Conservation (phyloP, 2,888 invertebrate species). For the Drosophila anceps region DNA sequence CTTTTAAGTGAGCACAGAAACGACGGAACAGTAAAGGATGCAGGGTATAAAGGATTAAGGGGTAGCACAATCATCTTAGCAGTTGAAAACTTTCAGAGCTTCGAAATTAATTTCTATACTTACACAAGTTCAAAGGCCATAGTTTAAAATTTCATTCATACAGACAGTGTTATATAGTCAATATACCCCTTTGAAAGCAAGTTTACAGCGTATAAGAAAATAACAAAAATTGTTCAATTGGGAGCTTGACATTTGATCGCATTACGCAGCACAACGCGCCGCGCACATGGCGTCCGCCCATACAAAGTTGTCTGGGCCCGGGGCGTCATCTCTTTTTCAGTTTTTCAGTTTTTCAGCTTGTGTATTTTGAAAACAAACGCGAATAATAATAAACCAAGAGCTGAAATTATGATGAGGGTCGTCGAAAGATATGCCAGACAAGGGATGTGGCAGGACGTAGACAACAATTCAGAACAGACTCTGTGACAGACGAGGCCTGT, state of each 20-base stretch:
- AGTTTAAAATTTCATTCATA: background rate
- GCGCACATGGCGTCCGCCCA: constrained; percentile 49
- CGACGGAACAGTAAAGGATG: background rate
- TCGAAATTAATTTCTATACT: too few relatives aligned
- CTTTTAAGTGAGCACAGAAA: background rate
- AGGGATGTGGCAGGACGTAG: constrained; percentile 14
- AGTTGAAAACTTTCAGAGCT: too few relatives aligned
- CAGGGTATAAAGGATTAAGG: background rate
- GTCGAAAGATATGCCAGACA: constrained; percentile 28
- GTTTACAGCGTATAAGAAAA: constrained; percentile 5
- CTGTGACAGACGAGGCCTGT: background rate
- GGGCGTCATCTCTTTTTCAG: constrained; percentile 21
- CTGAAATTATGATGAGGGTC: constrained; percentile 66
- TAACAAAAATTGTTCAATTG: constrained; percentile 40
- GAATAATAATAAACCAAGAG: constrained; percentile 51
- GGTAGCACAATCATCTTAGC: too few relatives aligned
- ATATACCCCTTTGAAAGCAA: background rate
- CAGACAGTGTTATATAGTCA: background rate
- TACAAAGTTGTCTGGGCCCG: constrained; percentile 58
- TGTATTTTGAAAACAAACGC: constrained; percentile 50
- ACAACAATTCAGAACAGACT: background rate
- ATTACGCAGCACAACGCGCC: constrained; percentile 22
- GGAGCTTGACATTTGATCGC: constrained; percentile 72
- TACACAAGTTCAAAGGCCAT: background rate
- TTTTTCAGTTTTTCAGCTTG: constrained; percentile 8